Evolutionary conservation across 23 tunicate genomes (phyloP), one percentile per base, ranked within the genome.

Genomic region (Halocynthia aurantium): DNA sequence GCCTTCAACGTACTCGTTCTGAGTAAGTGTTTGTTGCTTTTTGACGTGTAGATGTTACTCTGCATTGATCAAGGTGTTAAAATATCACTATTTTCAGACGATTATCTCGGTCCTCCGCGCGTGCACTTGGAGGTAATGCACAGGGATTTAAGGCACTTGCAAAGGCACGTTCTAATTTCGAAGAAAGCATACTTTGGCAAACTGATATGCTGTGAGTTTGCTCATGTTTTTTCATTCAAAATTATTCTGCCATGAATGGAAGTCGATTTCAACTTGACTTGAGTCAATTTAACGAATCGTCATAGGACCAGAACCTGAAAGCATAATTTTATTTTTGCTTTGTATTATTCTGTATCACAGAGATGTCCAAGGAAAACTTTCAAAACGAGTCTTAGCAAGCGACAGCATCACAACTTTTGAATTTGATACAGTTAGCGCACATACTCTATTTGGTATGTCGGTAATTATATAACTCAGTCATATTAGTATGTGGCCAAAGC

Each of bases 141-240:
- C 49, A 10, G 8, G 50, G 64, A 10, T 20, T 21, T 10, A 53
- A 74, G 56, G 78, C 78, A 8, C 10, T 74, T 53, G 65, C 61
- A 12, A 65, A 15, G 2, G 64, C 31, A 10, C n/a, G 78, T 54
- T 74, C 78, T 7, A 74, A 74, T 49, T 74, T 74, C 56, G 78
- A 74, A 74, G 78, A 74, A 74, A 74, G 57, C 63, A 52, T 74
- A 64, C n/a, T 53, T 22, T 74, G 78, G 78, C n/a, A 40, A 13
- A 53, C 62, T n/a, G 78, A 74, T 12, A 54, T 74, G 19, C 31
- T 74, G 78, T 74, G 56, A 52, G 78, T 71, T 8, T 0, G 44
- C 44, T 31, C 44, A 31, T 31, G 44, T 31, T 31, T 31, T 31
- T 31, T 31, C 44, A 31, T 31, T 31, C 44, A 31, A 31, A 31